Base-by-base conservation (phyloP, 1,140 invertebrate genomes). In the Myzus persicae region DNA sequence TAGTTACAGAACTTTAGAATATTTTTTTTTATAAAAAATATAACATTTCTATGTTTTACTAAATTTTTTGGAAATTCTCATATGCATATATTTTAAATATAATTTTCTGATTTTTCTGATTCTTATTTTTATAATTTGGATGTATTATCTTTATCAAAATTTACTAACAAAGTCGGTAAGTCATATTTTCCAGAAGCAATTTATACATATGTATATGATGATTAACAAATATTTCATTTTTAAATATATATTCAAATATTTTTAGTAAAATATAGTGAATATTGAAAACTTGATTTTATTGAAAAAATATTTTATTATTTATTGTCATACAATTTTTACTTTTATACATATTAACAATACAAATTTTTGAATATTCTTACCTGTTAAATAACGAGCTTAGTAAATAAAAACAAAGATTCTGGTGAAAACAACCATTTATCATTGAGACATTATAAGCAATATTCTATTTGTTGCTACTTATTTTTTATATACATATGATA, bases 341-440 rank as follows among this genome's bases (percentile, higher is more conserved):
- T 90, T 90, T 54, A 59, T 67, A 90, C 31, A 26, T 90, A 38
- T 59, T 59, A 90, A 54, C n/a, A 90, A 90, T 54, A 90, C 48
- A 11, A 24, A 51, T 51, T 51, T 89, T 42, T 36, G 3, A 89
- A 38, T 51, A 51, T 89, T 46, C 11, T n/a, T 46, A 89, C 36
- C 44, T 51, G 87, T 90, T 11, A 54, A 59, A 51, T 38, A 51
- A 38, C 22, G 87, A 89, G 87, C 87, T 89, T 89, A 89, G 89
- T 59, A 24, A 42, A 42, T n/a, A 89, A 40, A 54, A 87, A 48
- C n/a, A 38, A 59, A 3, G 46, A 90, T 59, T 67, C 18, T 90
- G 38, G 31, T 2, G 7, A 31, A 59, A 54, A 90, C 1, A 38
- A 59, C 9, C 9, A 26, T 40, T 40, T 4, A 4, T 54, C 26